A percentile compares a stretch with the other conserved stretches of the same genome.
Conservation (phyloP, 2,113 vertebrate genomes). For the Scomber scombrus region DNA sequence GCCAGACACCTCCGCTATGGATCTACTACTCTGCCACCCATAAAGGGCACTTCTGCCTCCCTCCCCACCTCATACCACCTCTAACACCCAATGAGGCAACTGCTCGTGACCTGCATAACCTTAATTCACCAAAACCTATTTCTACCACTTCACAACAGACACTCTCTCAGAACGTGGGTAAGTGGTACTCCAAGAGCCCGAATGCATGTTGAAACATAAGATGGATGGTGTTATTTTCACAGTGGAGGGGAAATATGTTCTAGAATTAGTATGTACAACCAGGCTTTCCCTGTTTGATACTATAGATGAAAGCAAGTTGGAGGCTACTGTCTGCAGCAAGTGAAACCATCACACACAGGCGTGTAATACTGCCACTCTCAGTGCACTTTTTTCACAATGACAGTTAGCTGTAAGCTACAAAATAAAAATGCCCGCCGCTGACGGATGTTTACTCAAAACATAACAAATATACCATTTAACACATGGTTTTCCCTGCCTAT, state of each 20-base stretch:
- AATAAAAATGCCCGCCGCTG: background rate
- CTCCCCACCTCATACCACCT: slow-evolving; percentile 79
- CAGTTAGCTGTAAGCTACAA: slow-evolving; percentile 10
- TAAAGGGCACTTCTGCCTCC: slow-evolving; percentile 82
- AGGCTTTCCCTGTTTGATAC: slow-evolving; percentile 1
- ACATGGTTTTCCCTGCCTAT: no score
- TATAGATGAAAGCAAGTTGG: slow-evolving; percentile 24
- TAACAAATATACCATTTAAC: no score
- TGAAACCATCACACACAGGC: slow-evolving; percentile 12
- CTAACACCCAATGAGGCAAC: slow-evolving; percentile 51
- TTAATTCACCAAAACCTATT: slow-evolving; percentile 12
- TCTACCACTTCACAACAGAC: slow-evolving; percentile 23
- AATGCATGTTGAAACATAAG: slow-evolving; percentile 1
- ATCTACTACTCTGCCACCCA: slow-evolving; percentile 82
- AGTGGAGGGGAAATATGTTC: slow-evolving; percentile 4
- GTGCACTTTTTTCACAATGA: slow-evolving; percentile 39
- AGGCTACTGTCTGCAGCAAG: background rate
- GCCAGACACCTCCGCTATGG: slow-evolving; percentile 83
- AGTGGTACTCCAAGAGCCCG: slow-evolving; percentile 2
- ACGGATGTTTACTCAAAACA: no score
- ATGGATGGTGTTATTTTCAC: background rate
- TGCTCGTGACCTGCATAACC: slow-evolving; percentile 37
- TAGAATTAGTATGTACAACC: background rate
- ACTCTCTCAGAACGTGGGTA: slow-evolving; percentile 4
- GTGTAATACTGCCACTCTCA: background rate